Evolutionary conservation across 2,888 invertebrate genomes (phyloP).

Genomic region (Gortyna flavago): DNA sequence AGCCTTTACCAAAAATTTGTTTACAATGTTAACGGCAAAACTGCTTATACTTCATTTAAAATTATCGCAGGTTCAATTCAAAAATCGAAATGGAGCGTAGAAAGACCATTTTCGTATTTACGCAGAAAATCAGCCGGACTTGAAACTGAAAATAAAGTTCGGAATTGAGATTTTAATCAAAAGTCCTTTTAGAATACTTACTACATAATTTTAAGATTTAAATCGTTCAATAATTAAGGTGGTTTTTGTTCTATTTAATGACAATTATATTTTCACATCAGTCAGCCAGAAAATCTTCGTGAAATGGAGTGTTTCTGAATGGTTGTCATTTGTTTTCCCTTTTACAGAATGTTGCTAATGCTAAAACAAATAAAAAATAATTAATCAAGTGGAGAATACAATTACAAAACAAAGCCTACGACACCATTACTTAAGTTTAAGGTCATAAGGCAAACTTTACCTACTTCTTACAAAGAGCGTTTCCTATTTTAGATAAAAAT

Average conservation of each 20-base stretch:
- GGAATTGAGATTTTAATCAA: not conserved
- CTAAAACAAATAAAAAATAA: not conserved
- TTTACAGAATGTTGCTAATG: slow-evolving; percentile 23
- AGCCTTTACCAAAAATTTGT: not conserved
- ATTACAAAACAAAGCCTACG: too few species aligned
- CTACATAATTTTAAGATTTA: too few species aligned
- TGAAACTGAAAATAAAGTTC: not conserved
- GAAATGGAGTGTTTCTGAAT: slow-evolving; percentile 1
- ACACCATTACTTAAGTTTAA: not conserved
- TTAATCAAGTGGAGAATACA: not conserved
- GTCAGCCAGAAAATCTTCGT: not conserved
- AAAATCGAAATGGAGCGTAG: slow-evolving; percentile 11
- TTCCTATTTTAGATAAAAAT: not conserved
- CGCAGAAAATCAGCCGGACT: not conserved
- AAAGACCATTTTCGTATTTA: not conserved
- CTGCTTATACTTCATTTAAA: too few species aligned
- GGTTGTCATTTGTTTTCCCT: slow-evolving; percentile 43
- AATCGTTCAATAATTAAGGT: too few species aligned
- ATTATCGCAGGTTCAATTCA: not conserved
- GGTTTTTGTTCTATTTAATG: not conserved
- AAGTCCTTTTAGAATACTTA: not conserved
- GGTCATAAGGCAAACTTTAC: not conserved
- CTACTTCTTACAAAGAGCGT: not conserved
- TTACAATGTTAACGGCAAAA: not conserved
- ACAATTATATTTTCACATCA: not conserved